Base-by-base conservation (phyloP, 2,888 invertebrate species). In the Trissoscelio sp. region DNA sequence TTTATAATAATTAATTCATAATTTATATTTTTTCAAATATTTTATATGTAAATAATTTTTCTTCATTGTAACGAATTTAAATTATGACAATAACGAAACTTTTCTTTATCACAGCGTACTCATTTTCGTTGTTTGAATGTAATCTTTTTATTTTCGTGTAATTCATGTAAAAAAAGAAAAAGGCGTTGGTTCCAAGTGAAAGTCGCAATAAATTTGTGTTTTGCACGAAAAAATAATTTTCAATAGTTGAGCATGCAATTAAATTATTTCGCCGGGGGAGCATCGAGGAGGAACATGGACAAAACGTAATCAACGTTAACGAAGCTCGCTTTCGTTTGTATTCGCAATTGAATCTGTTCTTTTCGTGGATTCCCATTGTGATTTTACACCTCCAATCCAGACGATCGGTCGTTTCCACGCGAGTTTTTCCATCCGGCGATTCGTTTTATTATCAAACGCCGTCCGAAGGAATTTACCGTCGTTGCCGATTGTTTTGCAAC, bases 261-360 rank as follows among this genome's bases (percentile, higher is more conserved):
- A 77, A 82, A 82, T 82, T 82, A 82, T 82, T 82, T 82, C 39
- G 77, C 64, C 62, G 79, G 66, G 34, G 39, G 44, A 51, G 69
- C 73, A 58, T 42, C 77, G 82, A 39, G 69, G 70, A 72, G 73
- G 67, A 79, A 82, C 72, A 34, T 60, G 79, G 69, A 73, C 79
- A 67, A 77, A 79, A 79, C 82, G 77, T 82, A 82, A 82, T 82
- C 72, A 82, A 82, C 82, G 82, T 73, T 82, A 82, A 82, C 82
- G 82, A 82, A 82, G 82, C 82, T 77, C 72, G 79, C 75, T 79
- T 82, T 79, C 82, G 82, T 82, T 82, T 82, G 82, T 79, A 58
- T 74, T 75, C 75, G 79, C 82, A 82, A 82, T 82, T 82, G 82
- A 82, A 82, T 82, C 72, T 72, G 79, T 79, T 79, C 74, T 79